A percentile compares a stretch with the other conserved stretches of the same genome.
phyloP scores from a whole-genome alignment of 1,140 invertebrate species.

The Macrostomum lignano region DNA sequence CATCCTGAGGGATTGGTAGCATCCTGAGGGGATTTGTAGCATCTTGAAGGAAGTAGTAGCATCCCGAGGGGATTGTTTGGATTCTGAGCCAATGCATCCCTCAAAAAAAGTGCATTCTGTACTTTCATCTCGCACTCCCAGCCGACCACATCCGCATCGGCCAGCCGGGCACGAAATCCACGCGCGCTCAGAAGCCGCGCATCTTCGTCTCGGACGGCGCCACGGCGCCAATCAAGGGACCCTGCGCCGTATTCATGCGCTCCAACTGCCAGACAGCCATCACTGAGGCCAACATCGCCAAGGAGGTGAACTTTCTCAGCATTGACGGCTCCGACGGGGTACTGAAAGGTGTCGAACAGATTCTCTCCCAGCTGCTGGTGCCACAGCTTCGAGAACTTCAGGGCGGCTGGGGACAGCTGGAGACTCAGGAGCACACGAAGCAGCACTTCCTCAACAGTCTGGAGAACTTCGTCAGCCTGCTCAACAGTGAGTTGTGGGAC shows the following conservation, averaged over 20 bases:
- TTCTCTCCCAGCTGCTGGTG: conserved; percentile 55
- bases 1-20: no score
- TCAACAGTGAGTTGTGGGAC: no score
- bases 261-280: conserved; percentile 44
- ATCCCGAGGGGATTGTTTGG: no score
- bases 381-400: conserved; percentile 19
- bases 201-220: conserved; percentile 59
- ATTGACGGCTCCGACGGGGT: conserved; percentile 44
- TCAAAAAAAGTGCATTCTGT: no score
- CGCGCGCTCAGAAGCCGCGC: conserved; percentile 39
- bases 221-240: conserved; percentile 46
- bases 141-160: conserved; percentile 35
- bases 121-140: conserved; percentile 2
- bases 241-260: conserved; percentile 60
- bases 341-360: conserved; percentile 49
- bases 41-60: no score
- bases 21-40: no score
- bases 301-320: conserved; percentile 47
- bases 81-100: no score
- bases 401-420: conserved; percentile 22
- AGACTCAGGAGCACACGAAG: conserved; percentile 27
- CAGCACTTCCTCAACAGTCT: conserved; percentile 21
- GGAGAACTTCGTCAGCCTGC: conserved; percentile 25
- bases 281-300: conserved; percentile 64
- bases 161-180: conserved; percentile 12